Percentiles rank a stretch among this genome's conserved stretches.
These are phyloP conservation scores for Pantala flavescens DNA, from an alignment of 1,140 invertebrate species.

Conservation along the genomic window DNA sequence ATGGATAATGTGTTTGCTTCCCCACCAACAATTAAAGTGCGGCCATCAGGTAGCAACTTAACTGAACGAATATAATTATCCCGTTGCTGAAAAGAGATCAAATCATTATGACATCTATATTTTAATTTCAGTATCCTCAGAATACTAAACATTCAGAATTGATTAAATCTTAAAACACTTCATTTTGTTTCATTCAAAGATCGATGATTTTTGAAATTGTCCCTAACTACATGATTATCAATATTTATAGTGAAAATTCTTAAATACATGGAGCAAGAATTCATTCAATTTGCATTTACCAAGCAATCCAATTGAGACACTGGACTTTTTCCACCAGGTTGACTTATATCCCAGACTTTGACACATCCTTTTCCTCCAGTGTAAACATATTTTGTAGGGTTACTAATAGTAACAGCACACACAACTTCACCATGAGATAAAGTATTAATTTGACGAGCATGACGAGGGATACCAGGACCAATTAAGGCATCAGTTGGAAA, in stretches of 20 bases:
- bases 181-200: too few relatives aligned
- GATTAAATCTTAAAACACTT: slow-evolving; percentile 12
- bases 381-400: slow-evolving; percentile 88
- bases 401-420: slow-evolving; percentile 77
- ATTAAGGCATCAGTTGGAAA: slow-evolving; percentile 92
- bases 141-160: slow-evolving; percentile 18
- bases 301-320: slow-evolving; percentile 88
- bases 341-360: slow-evolving; percentile 89
- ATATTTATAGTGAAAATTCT: too few relatives aligned
- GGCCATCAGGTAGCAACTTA: slow-evolving; percentile 89
- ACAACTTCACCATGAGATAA: slow-evolving; percentile 90
- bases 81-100: slow-evolving; percentile 53
- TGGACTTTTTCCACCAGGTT: slow-evolving; percentile 66
- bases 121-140: too few relatives aligned
- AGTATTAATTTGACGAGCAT: slow-evolving; percentile 81
- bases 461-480: slow-evolving; percentile 84
- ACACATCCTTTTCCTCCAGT: slow-evolving; percentile 99
- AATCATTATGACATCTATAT: not conserved
- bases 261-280: not conserved
- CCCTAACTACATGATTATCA: too few relatives aligned
- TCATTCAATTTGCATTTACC: slow-evolving; percentile 33
- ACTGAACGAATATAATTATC: slow-evolving; percentile 97
- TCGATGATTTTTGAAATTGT: slow-evolving; percentile 2
- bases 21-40: slow-evolving; percentile 92
- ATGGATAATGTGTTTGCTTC: slow-evolving; percentile 93